Evolutionary conservation across 2,797 vertebrate species (phyloP), one percentile per base, ranked within the genome.

Genomic region (Tapirus indicus): DNA sequence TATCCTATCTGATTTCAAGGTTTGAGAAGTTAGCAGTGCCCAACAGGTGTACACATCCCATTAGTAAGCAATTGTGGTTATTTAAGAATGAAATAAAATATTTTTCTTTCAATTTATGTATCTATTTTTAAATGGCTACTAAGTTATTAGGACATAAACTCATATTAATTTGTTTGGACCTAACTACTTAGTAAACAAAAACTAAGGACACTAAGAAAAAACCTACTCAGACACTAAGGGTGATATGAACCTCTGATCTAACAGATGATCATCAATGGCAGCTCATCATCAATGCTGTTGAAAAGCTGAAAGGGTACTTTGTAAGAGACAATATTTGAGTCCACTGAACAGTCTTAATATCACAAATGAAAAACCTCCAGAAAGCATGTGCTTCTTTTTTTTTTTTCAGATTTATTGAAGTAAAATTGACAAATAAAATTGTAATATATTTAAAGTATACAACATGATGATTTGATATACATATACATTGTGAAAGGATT

Each of bases 51-150:
- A 72, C 7, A 72, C 38, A 80, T 12, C 13, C 64, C 58, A 72
- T 80, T 72, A 56, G 52, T 69, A 77, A 91, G 35, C 23, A 56
- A 80, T 3, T 38, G 23, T 47, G 29, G 44, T 47, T 87, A 88
- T 47, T 83, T 83, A 80, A 64, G 56, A 87, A 60, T 66, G 32
- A 95, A 91, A 72, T 91, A 88, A 82, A 92, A 56, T 66, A 64
- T 32, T 82, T 82, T 95, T 62, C n/a, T 60, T 84, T 64, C 29
- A 79, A 79, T 71, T 79, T 60, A 41, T 49, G 25, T 71, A 7
- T 44, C 8, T 94, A 47, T 58, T 49, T 92, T 64, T 77, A 85
- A 84, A 49, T 49, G 32, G 25, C 7, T 68, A 58, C 38, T 32
- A 58, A 90, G 60, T 90, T 77, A 18, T 90, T 56, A 84, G 49